Evolutionary conservation across 2,888 invertebrate genomes (phyloP).

Genomic region (Parasteatoda lunata): DNA sequence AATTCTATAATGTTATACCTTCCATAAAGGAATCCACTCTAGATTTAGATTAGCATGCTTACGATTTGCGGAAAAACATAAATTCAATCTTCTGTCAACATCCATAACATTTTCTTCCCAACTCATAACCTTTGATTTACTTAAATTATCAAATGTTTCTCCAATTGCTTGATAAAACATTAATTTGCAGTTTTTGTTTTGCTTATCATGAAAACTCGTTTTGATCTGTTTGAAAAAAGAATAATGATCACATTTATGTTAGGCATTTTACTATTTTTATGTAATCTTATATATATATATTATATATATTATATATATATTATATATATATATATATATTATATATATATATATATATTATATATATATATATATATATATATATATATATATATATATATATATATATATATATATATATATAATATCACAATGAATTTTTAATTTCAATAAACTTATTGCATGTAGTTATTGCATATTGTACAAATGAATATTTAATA

Average conservation of each 20-base stretch:
- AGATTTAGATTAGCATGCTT: constrained; percentile 10
- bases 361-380: too few relatives aligned
- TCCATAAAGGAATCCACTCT: constrained; percentile 21
- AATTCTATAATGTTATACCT: constrained; percentile 14
- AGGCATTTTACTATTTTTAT: too few relatives aligned
- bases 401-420: too few relatives aligned
- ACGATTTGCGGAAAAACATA: constrained; percentile 19
- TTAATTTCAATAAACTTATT: too few relatives aligned
- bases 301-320: too few relatives aligned
- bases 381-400: too few relatives aligned
- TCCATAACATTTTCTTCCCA: constrained; percentile 37
- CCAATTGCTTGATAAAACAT: constrained; percentile 46
- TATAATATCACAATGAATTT: too few relatives aligned
- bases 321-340: too few relatives aligned
- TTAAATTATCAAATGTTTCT: constrained; percentile 47
- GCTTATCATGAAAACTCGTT: constrained; percentile 35
- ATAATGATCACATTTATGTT: neutral
- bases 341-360: too few relatives aligned
- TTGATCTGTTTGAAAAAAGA: constrained; percentile 18
- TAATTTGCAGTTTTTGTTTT: constrained; percentile 12
- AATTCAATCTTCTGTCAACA: constrained; percentile 39
- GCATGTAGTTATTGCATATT: too few relatives aligned
- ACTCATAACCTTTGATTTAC: constrained; percentile 30
- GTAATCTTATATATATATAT: too few relatives aligned
- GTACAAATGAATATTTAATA: too few relatives aligned